Conservation (phyloP, 2,797 vertebrate species). For the Bovichtus diacanthus region DNA sequence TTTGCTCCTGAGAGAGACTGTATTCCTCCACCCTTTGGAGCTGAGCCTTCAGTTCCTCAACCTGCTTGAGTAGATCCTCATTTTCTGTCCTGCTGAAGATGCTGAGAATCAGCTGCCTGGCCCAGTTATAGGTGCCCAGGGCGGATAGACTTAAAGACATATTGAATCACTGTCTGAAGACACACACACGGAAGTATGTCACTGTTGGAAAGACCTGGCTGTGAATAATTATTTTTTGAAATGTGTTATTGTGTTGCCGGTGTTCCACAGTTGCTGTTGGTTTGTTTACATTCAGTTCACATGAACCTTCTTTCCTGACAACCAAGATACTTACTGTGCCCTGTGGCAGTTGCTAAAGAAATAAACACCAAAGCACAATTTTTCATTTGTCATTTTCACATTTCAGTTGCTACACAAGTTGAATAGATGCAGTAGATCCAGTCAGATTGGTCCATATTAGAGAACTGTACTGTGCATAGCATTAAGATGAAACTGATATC, state of each 20-base stretch:
- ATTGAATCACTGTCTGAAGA: not conserved
- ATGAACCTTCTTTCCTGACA: not conserved
- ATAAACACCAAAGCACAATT: too few species aligned
- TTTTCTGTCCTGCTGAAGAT: not conserved
- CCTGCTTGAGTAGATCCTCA: not conserved
- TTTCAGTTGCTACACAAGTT: too few species aligned
- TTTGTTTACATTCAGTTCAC: conserved; percentile 1
- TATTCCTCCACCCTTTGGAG: not conserved
- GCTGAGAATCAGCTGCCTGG: not conserved
- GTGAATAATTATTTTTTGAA: not conserved
- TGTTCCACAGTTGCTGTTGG: not conserved
- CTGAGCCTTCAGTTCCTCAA: not conserved
- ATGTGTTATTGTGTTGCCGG: not conserved
- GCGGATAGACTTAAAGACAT: not conserved
- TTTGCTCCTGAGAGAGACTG: not conserved
- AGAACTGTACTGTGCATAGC: not conserved
- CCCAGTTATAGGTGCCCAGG: not conserved
- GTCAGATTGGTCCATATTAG: not conserved
- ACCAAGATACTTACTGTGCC: too few species aligned
- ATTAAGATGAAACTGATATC: not conserved
- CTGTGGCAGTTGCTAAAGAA: too few species aligned
- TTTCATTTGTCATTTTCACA: too few species aligned
- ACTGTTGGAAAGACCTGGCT: not conserved
- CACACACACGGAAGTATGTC: not conserved
- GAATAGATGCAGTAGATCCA: not conserved